phyloP scores from a whole-genome alignment of 2,888 invertebrate species.

The Chymomyza caudatula region DNA sequence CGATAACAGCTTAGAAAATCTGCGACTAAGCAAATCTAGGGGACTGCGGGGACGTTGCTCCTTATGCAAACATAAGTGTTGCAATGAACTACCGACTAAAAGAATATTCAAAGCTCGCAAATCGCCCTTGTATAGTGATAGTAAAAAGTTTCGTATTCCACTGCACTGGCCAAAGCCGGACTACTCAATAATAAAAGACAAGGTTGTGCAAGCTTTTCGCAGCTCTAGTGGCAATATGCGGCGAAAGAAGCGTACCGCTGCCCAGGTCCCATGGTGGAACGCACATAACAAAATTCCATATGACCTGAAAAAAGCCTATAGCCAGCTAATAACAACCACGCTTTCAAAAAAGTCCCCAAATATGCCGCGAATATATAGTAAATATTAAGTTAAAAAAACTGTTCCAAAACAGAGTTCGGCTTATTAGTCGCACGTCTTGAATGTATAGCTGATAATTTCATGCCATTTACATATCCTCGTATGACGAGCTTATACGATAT shows the following conservation, averaged over 20 bases:
- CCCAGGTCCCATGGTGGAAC: conserved; percentile 18
- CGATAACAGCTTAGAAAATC: not conserved
- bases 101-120: not conserved
- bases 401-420: not conserved
- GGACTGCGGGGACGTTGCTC: not conserved
- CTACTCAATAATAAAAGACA: conserved; percentile 1
- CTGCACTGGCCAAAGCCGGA: conserved; percentile 59
- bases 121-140: not conserved
- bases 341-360: not conserved
- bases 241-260: not conserved
- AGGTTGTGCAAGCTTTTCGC: not conserved
- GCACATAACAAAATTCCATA: not conserved
- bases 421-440: not conserved
- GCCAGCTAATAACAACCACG: not conserved
- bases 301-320: conserved; percentile 3
- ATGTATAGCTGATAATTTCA: conserved; percentile 3
- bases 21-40: not conserved
- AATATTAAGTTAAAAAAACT: too few relatives aligned
- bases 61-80: not conserved
- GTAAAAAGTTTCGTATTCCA: conserved; percentile 27
- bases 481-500: not conserved
- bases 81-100: not conserved
- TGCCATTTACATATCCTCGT: not conserved
- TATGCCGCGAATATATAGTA: not conserved
- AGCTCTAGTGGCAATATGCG: not conserved